These are phyloP conservation scores for Halcyon senegalensis DNA, from an alignment of 2,113 vertebrate species.

Conservation along the genomic window DNA sequence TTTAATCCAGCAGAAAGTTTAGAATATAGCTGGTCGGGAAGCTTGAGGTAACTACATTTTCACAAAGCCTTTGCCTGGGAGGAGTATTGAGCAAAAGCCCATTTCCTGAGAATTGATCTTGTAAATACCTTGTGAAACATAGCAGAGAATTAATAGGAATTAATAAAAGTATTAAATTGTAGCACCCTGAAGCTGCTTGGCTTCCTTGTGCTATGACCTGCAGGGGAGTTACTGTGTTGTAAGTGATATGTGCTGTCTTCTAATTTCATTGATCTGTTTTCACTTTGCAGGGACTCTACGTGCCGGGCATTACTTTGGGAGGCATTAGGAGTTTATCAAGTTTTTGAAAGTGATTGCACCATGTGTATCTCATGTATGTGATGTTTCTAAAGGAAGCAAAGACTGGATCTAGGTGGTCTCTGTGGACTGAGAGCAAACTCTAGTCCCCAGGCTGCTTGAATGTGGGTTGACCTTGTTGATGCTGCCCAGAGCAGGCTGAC, in stretches of 20 bases:
- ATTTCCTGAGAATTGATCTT: background rate
- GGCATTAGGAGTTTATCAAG: background rate
- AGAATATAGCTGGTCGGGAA: background rate
- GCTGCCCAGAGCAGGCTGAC: background rate
- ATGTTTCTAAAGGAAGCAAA: background rate
- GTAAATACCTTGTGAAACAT: background rate
- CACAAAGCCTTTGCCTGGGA: background rate
- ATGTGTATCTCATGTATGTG: background rate
- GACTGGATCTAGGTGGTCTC: background rate
- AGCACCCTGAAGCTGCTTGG: background rate
- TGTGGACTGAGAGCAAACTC: background rate
- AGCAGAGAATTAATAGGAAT: background rate
- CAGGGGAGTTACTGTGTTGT: background rate
- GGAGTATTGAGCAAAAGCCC: background rate
- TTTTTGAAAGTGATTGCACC: background rate
- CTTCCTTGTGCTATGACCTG: rapidly evolving
- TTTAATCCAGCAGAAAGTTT: background rate
- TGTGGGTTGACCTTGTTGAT: rapidly evolving
- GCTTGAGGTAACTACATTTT: background rate
- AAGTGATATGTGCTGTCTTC: background rate
- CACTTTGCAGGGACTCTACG: background rate
- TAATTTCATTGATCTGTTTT: background rate
- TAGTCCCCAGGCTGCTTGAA: rapidly evolving
- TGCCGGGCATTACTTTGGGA: background rate
- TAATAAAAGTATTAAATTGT: background rate